These are phyloP conservation scores for Anolis apletophallus DNA, from an alignment of 2,797 vertebrate species.

Conservation along the genomic window DNA sequence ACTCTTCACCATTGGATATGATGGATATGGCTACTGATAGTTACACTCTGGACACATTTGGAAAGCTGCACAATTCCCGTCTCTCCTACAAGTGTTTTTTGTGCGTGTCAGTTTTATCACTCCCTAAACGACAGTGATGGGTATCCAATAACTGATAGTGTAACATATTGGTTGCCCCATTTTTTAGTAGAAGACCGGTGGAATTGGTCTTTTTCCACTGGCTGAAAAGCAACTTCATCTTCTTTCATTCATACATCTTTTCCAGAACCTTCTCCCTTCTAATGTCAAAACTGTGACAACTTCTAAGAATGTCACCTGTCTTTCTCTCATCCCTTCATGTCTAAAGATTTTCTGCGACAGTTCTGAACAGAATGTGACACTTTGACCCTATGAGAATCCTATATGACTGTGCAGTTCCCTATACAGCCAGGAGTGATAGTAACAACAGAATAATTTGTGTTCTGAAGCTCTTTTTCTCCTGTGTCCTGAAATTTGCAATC, in stretches of 20 bases:
- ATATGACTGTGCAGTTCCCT: not conserved
- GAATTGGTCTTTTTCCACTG: not conserved
- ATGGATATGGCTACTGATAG: too few relatives aligned
- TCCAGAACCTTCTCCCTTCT: not conserved
- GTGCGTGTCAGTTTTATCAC: not conserved
- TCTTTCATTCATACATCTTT: not conserved
- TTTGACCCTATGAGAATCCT: not conserved
- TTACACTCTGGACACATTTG: too few relatives aligned
- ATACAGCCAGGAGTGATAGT: conserved; percentile 8
- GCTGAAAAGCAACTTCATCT: not conserved
- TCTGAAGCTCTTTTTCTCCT: conserved; percentile 20
- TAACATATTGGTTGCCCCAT: not conserved
- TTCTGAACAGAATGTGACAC: conserved; percentile 13
- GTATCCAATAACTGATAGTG: not conserved
- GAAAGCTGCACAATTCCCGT: too few relatives aligned
- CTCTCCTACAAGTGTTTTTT: not conserved
- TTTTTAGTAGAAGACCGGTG: not conserved
- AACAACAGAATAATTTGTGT: conserved; percentile 34
- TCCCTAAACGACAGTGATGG: not conserved
- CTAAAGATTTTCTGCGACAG: not conserved
- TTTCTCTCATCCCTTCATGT: not conserved
- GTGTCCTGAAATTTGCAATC: conserved; percentile 24
- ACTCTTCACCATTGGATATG: too few relatives aligned
- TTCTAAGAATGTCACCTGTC: not conserved
- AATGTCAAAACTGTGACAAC: not conserved